These are phyloP conservation scores for Gobio occitaniae DNA, from an alignment of 2,797 vertebrate genomes.

Conservation along the genomic window DNA sequence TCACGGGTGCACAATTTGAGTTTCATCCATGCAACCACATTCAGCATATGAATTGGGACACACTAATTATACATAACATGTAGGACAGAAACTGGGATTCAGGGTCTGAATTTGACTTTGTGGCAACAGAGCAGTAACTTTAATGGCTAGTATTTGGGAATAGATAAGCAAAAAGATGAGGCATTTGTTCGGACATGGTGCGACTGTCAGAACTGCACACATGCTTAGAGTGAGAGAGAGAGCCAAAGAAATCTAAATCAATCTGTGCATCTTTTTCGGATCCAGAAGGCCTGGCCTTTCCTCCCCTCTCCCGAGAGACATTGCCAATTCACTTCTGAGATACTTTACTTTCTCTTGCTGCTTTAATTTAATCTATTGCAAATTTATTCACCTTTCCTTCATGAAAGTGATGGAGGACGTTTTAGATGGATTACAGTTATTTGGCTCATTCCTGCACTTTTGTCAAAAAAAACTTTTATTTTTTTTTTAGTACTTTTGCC, in stretches of 20 bases:
- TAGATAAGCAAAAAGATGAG: slow-evolving; percentile 29
- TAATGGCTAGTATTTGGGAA: slow-evolving; percentile 42
- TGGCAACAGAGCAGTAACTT: slow-evolving; percentile 2
- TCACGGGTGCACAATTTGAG: no score
- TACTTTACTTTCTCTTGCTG: slow-evolving; percentile 26
- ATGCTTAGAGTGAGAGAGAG: slow-evolving; percentile 23
- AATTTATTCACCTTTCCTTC: slow-evolving; percentile 37
- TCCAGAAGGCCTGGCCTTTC: slow-evolving; percentile 50
- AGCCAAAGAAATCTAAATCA: slow-evolving; percentile 59
- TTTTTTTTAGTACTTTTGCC: slow-evolving; percentile 39
- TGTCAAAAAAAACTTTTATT: neutral
- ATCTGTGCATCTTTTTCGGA: slow-evolving; percentile 50
- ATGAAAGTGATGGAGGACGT: slow-evolving; percentile 21
- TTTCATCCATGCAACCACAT: neutral
- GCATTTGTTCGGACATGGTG: slow-evolving; percentile 19
- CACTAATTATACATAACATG: neutral
- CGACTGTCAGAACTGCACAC: slow-evolving; percentile 20
- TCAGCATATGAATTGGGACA: neutral
- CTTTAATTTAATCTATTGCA: slow-evolving; percentile 30
- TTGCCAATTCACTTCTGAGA: slow-evolving; percentile 37
- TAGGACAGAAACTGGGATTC: neutral
- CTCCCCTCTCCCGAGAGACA: slow-evolving; percentile 39
- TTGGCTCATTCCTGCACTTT: slow-evolving; percentile 23
- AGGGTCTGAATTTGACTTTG: slow-evolving; percentile 5
- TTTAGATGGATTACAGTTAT: slow-evolving; percentile 38